A percentile compares a stretch with the other conserved stretches of the same genome.
Evolutionary conservation across 1,140 invertebrate genomes (phyloP).

Genomic region (Akabosia matsudoensis): DNA sequence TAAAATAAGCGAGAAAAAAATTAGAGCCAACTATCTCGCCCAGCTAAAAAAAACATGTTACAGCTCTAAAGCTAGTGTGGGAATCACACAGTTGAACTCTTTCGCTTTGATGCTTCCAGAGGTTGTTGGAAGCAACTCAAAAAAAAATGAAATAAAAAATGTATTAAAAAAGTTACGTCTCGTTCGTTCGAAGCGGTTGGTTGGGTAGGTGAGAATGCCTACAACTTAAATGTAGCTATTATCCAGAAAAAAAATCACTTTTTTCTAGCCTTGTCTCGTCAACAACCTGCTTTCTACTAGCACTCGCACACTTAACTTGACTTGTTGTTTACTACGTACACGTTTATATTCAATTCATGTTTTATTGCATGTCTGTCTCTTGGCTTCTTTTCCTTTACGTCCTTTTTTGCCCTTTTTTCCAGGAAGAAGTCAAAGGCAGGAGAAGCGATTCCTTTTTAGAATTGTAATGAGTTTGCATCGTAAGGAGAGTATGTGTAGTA

Average conservation of each 20-base stretch:
- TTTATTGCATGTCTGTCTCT: background rate
- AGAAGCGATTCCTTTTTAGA: background rate
- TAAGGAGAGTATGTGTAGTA: background rate
- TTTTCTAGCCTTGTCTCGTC: background rate
- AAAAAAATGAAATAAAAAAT: background rate
- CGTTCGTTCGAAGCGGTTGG: background rate
- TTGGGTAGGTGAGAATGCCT: slow-evolving; percentile 9
- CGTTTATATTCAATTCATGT: background rate
- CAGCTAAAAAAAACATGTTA: background rate
- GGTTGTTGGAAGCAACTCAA: background rate
- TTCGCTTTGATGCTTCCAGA: background rate
- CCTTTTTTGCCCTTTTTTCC: slow-evolving; percentile 16
- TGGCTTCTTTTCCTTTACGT: background rate
- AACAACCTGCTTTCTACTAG: slow-evolving; percentile 9
- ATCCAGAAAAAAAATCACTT: background rate
- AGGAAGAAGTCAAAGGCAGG: slow-evolving; percentile 4
- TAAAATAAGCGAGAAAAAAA: background rate
- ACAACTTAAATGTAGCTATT: background rate
- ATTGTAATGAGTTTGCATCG: slow-evolving; percentile 5
- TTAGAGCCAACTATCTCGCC: background rate
- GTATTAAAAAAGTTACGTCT: background rate
- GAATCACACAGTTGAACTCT: background rate
- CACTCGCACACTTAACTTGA: too few species aligned
- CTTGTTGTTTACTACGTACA: background rate
- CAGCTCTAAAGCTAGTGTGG: background rate